A percentile compares a stretch with the other conserved stretches of the same genome.
Evolutionary conservation across 2,797 vertebrate species (phyloP).

Genomic region (Furcifer pardalis): DNA sequence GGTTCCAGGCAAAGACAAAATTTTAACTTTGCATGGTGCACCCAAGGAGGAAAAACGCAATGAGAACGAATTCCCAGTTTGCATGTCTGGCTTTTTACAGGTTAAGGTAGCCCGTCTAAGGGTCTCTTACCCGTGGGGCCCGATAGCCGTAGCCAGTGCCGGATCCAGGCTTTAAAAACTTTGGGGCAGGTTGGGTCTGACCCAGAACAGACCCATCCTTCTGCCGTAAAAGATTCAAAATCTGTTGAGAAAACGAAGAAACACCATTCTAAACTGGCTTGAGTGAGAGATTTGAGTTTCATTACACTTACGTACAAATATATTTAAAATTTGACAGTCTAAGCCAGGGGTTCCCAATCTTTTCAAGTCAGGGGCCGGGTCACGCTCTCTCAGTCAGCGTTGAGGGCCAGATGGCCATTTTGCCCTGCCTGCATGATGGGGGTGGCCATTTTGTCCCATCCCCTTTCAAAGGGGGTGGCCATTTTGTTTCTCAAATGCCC

Average conservation of each 20-base stretch:
- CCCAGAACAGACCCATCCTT: not conserved
- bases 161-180: constrained; percentile 1
- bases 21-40: not conserved
- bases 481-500: too few species aligned
- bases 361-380: too few species aligned
- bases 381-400: too few species aligned
- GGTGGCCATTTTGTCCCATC: too few species aligned
- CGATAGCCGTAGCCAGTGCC: not conserved
- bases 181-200: not conserved
- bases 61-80: not conserved
- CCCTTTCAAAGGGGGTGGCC: too few species aligned
- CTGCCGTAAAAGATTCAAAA: not conserved
- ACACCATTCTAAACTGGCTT: constrained; percentile 63
- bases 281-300: not conserved
- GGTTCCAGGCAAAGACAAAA: not conserved
- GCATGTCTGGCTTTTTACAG: not conserved
- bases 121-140: constrained; percentile 6
- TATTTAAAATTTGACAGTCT: constrained; percentile 6
- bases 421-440: too few species aligned
- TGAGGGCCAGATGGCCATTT: too few species aligned
- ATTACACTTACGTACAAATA: not conserved
- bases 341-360: too few species aligned
- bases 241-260: constrained; percentile 32
- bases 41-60: constrained; percentile 6
- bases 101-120: not conserved